Percentiles rank a stretch among this genome's conserved stretches.
These are phyloP conservation scores for Mionectes olivaceus DNA, from an alignment of 2,797 vertebrate genomes.

Conservation along the genomic window DNA sequence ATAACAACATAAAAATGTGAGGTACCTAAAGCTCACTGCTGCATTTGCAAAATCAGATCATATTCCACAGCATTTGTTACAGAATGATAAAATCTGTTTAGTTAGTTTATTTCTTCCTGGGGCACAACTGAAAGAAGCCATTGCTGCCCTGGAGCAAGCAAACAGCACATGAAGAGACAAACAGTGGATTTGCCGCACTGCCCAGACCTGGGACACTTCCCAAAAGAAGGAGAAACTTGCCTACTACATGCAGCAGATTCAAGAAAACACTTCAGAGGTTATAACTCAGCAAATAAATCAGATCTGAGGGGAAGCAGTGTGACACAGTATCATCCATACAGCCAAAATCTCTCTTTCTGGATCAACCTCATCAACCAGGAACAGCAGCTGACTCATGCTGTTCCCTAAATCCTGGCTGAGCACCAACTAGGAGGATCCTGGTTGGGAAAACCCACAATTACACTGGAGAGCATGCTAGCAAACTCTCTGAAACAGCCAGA, in stretches of 20 bases:
- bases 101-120: neutral
- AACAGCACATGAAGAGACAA: neutral
- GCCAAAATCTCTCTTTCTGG: neutral
- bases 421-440: neutral
- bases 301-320: neutral
- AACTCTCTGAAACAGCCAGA: neutral
- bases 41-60: neutral
- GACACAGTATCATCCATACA: neutral
- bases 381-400: rapidly evolving
- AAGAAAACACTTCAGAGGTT: neutral
- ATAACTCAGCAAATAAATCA: neutral
- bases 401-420: neutral
- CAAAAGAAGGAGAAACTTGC: neutral
- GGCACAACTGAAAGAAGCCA: neutral
- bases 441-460: neutral
- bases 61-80: neutral
- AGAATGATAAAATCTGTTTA: neutral
- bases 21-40: neutral
- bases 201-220: neutral
- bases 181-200: neutral
- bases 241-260: neutral
- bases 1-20: neutral
- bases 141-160: neutral
- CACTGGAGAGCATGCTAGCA: rapidly evolving
- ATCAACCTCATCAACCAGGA: neutral